phyloP scores from a whole-genome alignment of 2,888 invertebrate genomes.

The Mythimna loreyi region DNA sequence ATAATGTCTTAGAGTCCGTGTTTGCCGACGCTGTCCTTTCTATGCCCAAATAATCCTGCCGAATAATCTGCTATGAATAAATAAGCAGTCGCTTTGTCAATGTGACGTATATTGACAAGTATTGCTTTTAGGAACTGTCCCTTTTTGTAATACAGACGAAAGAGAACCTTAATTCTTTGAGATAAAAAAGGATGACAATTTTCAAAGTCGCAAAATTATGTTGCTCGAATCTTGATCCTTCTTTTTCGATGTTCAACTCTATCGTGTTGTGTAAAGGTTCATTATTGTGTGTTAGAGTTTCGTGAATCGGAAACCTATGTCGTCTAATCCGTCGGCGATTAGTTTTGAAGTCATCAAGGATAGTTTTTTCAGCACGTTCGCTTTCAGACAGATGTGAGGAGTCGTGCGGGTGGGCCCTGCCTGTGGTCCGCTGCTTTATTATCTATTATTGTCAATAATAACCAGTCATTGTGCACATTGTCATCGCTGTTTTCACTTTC shows the following conservation, averaged over 20 bases:
- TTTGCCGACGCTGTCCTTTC: slow-evolving; percentile 83
- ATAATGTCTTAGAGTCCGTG: slow-evolving; percentile 82
- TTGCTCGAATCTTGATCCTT: not conserved
- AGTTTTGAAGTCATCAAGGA: slow-evolving; percentile 86
- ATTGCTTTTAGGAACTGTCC: slow-evolving; percentile 67
- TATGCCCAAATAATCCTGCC: slow-evolving; percentile 79
- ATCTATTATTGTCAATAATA: slow-evolving; percentile 77
- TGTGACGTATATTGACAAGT: slow-evolving; percentile 87
- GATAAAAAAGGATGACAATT: slow-evolving; percentile 15
- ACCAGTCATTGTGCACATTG: slow-evolving; percentile 82
- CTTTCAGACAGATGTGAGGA: slow-evolving; percentile 89
- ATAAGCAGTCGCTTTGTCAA: slow-evolving; percentile 86
- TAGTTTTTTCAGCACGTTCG: slow-evolving; percentile 83
- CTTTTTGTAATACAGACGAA: slow-evolving; percentile 35
- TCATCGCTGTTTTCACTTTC: slow-evolving; percentile 88
- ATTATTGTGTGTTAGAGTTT: slow-evolving; percentile 29
- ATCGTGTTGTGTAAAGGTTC: not conserved
- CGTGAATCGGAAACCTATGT: slow-evolving; percentile 58
- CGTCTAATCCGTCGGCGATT: slow-evolving; percentile 87
- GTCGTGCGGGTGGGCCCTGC: slow-evolving; percentile 81
- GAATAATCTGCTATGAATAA: slow-evolving; percentile 89
- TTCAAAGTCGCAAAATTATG: slow-evolving; percentile 34
- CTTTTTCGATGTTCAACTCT: slow-evolving; percentile 28
- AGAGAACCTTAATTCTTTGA: slow-evolving; percentile 28
- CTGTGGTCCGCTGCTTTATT: slow-evolving; percentile 71